phyloP scores from a whole-genome alignment of 2,113 vertebrate species.

The Penelope pileata region DNA sequence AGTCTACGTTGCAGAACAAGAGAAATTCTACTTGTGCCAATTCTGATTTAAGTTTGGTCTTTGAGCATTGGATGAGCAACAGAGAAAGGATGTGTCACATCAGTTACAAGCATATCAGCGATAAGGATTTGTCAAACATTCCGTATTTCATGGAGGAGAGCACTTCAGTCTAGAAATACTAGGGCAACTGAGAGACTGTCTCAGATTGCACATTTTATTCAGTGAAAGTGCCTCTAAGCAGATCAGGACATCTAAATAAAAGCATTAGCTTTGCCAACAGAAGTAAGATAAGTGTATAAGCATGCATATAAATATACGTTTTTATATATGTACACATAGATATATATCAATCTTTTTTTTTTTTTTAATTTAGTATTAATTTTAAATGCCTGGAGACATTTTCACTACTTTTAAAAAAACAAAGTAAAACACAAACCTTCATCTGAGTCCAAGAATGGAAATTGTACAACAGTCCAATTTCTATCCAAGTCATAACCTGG shows the following conservation, averaged over 20 bases:
- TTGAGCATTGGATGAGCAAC: not conserved
- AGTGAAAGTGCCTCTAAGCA: not conserved
- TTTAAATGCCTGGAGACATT: slow-evolving; percentile 19
- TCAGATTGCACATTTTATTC: slow-evolving; percentile 30
- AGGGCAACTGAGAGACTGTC: not conserved
- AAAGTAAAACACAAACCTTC: slow-evolving; percentile 8
- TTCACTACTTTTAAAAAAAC: not conserved
- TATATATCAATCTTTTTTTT: not conserved
- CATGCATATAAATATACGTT: not conserved
- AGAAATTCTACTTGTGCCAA: not conserved
- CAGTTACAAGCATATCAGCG: not conserved
- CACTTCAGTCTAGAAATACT: not conserved
- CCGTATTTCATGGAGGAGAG: not conserved
- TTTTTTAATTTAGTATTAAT: not conserved
- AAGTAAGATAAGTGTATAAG: not conserved
- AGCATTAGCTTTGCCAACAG: not conserved
- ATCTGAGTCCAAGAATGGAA: slow-evolving; percentile 24
- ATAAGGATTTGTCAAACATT: slow-evolving; percentile 2
- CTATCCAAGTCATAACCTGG: slow-evolving; percentile 14
- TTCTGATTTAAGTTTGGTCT: not conserved
- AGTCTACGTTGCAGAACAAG: not conserved
- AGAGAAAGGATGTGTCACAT: not conserved
- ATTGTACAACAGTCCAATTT: not conserved
- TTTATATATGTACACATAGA: not conserved
- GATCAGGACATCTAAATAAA: slow-evolving; percentile 25